Conservation (phyloP, 2,797 vertebrate species). For the Myotis daubentonii region DNA sequence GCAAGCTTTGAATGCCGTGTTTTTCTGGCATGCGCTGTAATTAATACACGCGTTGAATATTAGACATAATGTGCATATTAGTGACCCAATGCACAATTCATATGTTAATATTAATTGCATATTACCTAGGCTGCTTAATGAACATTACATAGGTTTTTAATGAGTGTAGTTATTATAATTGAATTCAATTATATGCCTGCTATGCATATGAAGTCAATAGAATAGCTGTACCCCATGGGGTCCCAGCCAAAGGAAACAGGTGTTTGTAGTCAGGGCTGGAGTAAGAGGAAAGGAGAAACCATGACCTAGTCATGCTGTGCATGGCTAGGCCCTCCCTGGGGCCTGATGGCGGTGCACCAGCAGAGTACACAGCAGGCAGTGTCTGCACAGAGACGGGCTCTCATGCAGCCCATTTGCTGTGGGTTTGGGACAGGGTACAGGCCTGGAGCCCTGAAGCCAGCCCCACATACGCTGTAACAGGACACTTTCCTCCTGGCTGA, state of each 20-base stretch:
- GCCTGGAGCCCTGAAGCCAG: background rate
- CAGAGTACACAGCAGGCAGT: background rate
- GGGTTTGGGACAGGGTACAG: background rate
- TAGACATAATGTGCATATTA: slow-evolving; percentile 66
- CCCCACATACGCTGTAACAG: slow-evolving; percentile 32
- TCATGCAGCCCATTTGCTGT: slow-evolving; percentile 13
- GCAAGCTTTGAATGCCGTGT: slow-evolving; percentile 10
- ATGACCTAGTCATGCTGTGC: background rate
- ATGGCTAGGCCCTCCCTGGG: background rate
- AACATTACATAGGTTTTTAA: slow-evolving; percentile 80
- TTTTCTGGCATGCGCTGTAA: slow-evolving; percentile 62
- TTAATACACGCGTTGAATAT: slow-evolving; percentile 65
- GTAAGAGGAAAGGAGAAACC: background rate
- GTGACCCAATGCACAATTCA: slow-evolving; percentile 73
- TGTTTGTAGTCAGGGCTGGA: slow-evolving; percentile 16
- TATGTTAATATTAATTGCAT: slow-evolving; percentile 77
- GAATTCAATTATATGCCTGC: slow-evolving; percentile 77
- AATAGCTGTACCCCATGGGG: slow-evolving; percentile 18
- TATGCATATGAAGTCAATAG: slow-evolving; percentile 61
- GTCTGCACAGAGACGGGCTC: background rate
- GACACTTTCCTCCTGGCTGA: slow-evolving; percentile 68
- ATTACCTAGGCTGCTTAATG: slow-evolving; percentile 78
- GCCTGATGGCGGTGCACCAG: background rate
- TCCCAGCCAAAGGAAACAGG: slow-evolving; percentile 57
- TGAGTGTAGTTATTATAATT: slow-evolving; percentile 77